Evolutionary conservation across 2,113 vertebrate genomes (phyloP), one percentile per base, ranked within the genome.

Genomic region (Rhinogobius similis): DNA sequence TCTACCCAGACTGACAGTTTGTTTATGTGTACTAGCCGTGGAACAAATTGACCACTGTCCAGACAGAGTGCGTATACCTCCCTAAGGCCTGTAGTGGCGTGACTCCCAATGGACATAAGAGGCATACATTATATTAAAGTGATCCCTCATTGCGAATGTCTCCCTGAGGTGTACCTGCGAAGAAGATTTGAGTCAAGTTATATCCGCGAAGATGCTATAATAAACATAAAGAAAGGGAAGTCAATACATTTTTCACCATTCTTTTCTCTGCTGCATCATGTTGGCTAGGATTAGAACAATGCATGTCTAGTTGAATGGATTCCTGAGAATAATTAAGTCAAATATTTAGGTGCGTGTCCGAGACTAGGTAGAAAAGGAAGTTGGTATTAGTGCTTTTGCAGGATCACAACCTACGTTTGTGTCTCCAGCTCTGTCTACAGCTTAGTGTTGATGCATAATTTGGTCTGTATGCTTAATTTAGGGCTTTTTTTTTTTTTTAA

Each of bases 271-370:
- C 9, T 11, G 16, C 46, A 24, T 21, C 2, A 59, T n/a, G 21
- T 52, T 77, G 14, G 21, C n/a, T 29, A 46, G 16, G 24, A 27
- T 75, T 29, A 56, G 18, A 65, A 59, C 39, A 1, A 58, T 23
- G 43, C 43, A 38, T 67, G 61, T 46, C 14, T 46, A n/a, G n/a
- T 50, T 9, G n/a, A 21, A 69, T 48, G 67, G 62, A 71, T 87
- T 79, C 83, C 83, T 82, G 81, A 85, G 85, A 26, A 55, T 55
- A 26, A 26, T 26, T 55, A 14, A 84, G 62, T 87, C 72, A 58
- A n/a, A 65, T 65, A 71, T 24, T 74, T 10, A 44, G 32, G 63
- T 50, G 68, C 65, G 67, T 65, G 71, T 14, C 26, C 73, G 11
- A 75, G 53, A 68, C 61, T 20, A 67, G 27, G 41, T 38, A 61